Base-by-base conservation (phyloP, 2,888 invertebrate species). In the Agrilus biguttatus region DNA sequence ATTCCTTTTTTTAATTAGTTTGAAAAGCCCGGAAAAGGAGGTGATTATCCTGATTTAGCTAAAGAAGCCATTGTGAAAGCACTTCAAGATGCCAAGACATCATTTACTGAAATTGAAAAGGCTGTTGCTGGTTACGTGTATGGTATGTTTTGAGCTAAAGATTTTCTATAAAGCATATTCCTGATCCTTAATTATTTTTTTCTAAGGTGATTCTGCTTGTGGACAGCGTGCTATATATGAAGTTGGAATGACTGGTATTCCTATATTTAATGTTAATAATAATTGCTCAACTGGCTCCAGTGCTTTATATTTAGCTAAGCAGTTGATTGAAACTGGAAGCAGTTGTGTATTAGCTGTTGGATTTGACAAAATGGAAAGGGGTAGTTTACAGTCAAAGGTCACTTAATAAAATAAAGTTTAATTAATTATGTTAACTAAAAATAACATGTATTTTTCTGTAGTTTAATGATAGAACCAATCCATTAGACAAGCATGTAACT, bases 291-390 rank as follows among this genome's bases (percentile, higher is more conserved):
- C 96, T 2, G 98, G 98, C 23, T 87, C 96, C 0, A 88, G 86
- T 42, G 97, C 97, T 1, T 66, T 98, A 4, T 77, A 83, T 59
- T 70, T 98, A 57, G 92, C 83, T 0, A 92, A 92, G 61, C 92
- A 96, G 65, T 75, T 95, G 14, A 71, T 98, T n/a, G 86, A 91
- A 67, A 80, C 85, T 47, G 93, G 91, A 10, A 78, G 82, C 13
- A 86, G 95, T 54, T 88, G 96, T 59, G 83, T 88, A 0, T 68
- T 98, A 44, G 96, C 95, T 2, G 68, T 96, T 28, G 98, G 98
- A 5, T 98, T 98, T 65, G 98, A 98, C 62, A 97, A 96, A 68
- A 98, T 98, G 98, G 83, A 93, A 52, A 75, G 80, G 12, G 97
- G 97, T 0, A 92, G 96, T 1, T 70, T 98, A 10, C 69, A 77